These are phyloP conservation scores for Loris lydekkerianus DNA, from an alignment of 2,797 vertebrate species.

Conservation along the genomic window DNA sequence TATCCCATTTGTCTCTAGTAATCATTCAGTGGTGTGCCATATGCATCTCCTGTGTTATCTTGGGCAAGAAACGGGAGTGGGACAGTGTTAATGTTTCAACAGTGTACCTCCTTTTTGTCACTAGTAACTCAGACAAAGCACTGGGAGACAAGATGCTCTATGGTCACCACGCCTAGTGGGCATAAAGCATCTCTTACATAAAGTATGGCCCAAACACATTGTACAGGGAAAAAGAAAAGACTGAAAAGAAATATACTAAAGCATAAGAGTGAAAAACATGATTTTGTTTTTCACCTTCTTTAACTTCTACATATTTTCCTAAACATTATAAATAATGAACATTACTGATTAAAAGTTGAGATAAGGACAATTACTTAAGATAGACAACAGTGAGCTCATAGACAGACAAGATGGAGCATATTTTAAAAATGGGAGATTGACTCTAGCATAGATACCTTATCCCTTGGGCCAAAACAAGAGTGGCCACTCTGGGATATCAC, in stretches of 20 bases:
- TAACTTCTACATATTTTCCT: not conserved
- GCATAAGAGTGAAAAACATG: not conserved
- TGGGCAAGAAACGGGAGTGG: not conserved
- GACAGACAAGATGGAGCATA: not conserved
- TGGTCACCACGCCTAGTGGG: not conserved
- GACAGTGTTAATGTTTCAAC: not conserved
- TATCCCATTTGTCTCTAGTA: not conserved
- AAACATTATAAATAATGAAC: not conserved
- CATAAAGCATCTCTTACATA: not conserved
- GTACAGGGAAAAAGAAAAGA: not conserved
- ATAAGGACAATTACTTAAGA: not conserved
- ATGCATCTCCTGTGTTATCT: not conserved
- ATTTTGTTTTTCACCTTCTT: not conserved
- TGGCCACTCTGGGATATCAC: not conserved
- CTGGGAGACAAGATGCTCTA: not conserved
- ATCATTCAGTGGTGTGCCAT: rapidly evolving
- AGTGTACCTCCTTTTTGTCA: not conserved
- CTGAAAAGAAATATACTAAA: not conserved
- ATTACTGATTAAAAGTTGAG: not conserved
- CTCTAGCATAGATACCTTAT: not conserved
- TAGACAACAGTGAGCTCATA: not conserved
- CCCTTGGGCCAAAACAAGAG: not conserved
- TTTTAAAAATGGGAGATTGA: not conserved
- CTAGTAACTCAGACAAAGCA: not conserved
- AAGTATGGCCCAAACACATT: not conserved